Evolutionary conservation across 2,113 vertebrate species (phyloP), one percentile per base, ranked within the genome.

Genomic region (Gadus macrocephalus): DNA sequence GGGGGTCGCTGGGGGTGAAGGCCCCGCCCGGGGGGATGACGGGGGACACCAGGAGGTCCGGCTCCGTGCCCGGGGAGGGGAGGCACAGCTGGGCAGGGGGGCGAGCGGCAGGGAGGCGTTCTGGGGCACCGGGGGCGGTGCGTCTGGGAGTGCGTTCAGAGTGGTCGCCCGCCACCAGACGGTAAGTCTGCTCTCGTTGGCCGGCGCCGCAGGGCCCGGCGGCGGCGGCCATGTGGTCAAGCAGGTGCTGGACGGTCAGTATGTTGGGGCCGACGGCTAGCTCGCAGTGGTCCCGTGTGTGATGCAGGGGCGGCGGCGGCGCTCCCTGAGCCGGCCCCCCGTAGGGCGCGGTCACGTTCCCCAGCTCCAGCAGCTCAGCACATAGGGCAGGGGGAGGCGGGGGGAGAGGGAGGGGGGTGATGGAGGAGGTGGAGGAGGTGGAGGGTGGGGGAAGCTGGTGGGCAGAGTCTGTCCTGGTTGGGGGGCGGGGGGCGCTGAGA

Each of bases 291-390:
- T 83, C 73, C 64, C 80, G 72, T 78, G 67, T 31, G 76, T 60
- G 14, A 76, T 63, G 81, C 85, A 19, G n/a, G 28, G 81, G 67
- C 42, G 77, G 73, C 84, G 5, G 81, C 72, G 53, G 66, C 68
- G 3, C 67, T 53, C 53, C 72, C 79, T 16, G 66, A 11, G 14
- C 67, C 6, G 5, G 42, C 8, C 92, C 86, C 74, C 20, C 9
- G 20, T 94, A 95, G 5, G 92, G 90, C 80, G 93, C 92, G 55
- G 59, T 92, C 59, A 93, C 91, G 71, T 89, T 84, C 75, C 94
- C 93, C 63, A 95, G 91, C 92, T 96, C 94, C 79, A 95, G 87
- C 62, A 97, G 91, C 89, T 96, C 95, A 2, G 94, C 94, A 80
- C 94, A 95, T 76, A 96, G 81, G 6, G 93, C 90, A 0, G 93